phyloP scores from a whole-genome alignment of 1,140 invertebrate species.

The Nephotettix cincticeps region DNA sequence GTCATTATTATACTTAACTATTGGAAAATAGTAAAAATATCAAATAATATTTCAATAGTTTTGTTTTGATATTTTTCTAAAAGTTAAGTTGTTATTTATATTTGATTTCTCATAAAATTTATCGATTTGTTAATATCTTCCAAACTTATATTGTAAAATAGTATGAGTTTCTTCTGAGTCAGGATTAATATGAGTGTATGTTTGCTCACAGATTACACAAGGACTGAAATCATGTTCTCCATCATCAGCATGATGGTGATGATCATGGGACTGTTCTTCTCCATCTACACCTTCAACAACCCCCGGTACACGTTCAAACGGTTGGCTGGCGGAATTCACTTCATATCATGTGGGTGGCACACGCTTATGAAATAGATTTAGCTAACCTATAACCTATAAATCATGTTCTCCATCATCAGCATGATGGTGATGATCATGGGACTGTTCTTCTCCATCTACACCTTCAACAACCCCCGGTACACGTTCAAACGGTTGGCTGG shows the following conservation, averaged over 20 bases:
- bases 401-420: constrained; percentile 83
- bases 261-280: constrained; percentile 77
- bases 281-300: constrained; percentile 81
- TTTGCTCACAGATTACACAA: constrained; percentile 80
- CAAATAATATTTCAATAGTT: too few relatives aligned
- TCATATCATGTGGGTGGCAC: constrained; percentile 77
- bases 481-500: constrained; percentile 87
- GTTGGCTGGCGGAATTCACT: constrained; percentile 80
- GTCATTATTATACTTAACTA: too few relatives aligned
- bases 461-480: constrained; percentile 81
- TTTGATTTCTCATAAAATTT: too few relatives aligned
- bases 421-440: constrained; percentile 78
- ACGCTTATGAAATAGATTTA: too few relatives aligned
- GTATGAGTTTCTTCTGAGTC: too few relatives aligned
- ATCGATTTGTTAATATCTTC: too few relatives aligned
- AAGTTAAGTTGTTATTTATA: too few relatives aligned
- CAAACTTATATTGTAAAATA: too few relatives aligned
- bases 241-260: constrained; percentile 79
- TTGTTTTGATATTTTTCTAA: too few relatives aligned
- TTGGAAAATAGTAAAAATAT: too few relatives aligned
- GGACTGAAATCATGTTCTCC: constrained; percentile 81
- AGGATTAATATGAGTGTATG: too few relatives aligned
- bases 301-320: constrained; percentile 89
- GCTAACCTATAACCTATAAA: too few relatives aligned
- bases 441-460: constrained; percentile 80